A percentile compares a stretch with the other conserved stretches of the same genome.
Evolutionary conservation across 2,797 vertebrate species (phyloP).

Genomic region (Lithobates pipiens): DNA sequence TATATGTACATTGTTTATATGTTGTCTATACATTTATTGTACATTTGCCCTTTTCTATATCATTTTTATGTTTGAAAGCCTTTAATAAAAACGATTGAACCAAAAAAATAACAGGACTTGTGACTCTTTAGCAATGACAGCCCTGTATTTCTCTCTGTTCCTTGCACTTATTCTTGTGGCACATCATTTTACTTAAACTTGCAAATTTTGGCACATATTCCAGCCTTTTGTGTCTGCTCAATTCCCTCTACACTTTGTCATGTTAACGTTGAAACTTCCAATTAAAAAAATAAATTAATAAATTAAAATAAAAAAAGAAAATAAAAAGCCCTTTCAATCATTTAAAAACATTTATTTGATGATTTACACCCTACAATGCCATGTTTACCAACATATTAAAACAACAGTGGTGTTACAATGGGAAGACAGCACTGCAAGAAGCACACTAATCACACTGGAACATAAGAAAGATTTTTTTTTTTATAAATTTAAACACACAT

Average conservation of each 20-base stretch:
- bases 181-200: neutral
- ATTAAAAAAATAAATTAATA: neutral
- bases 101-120: too few species aligned
- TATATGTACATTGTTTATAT: too few species aligned
- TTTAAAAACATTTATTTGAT: constrained; percentile 15
- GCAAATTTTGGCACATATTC: too few species aligned
- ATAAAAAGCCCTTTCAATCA: neutral
- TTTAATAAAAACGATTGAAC: too few species aligned
- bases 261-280: neutral
- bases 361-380: neutral
- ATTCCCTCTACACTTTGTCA: neutral
- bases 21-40: too few species aligned
- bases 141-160: neutral
- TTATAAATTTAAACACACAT: neutral
- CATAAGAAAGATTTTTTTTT: constrained; percentile 17
- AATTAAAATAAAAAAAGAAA: neutral
- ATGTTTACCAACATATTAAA: neutral
- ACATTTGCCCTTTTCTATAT: too few species aligned
- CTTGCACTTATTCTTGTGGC: neutral
- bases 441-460: neutral
- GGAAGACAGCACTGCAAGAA: neutral
- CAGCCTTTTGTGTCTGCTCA: neutral
- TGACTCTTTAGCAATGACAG: too few species aligned
- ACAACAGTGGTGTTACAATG: neutral
- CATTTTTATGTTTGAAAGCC: too few species aligned